Evolutionary conservation across 1,140 invertebrate species (phyloP).

Genomic region (Callitettix versicolor): DNA sequence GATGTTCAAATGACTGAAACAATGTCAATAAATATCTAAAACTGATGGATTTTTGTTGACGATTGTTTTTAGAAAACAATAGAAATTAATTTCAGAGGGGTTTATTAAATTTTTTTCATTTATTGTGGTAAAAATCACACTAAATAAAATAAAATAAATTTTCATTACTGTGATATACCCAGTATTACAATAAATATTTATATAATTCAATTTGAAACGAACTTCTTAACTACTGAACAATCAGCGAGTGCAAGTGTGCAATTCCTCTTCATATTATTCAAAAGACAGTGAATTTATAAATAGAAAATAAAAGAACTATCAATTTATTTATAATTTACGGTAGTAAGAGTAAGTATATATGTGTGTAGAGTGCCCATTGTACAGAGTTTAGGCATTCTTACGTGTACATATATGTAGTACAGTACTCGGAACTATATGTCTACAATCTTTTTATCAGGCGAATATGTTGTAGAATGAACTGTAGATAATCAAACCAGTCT

Average conservation of each 20-base stretch:
- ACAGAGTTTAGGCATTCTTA: slow-evolving; percentile 7
- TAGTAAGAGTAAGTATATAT: neutral
- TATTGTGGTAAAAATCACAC: too few relatives aligned
- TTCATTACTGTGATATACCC: too few relatives aligned
- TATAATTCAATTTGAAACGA: too few relatives aligned
- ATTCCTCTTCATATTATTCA: neutral
- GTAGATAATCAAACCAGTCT: neutral
- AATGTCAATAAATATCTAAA: too few relatives aligned
- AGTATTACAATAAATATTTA: too few relatives aligned
- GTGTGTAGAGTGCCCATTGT: neutral
- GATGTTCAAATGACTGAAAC: too few relatives aligned
- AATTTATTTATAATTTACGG: slow-evolving; percentile 12
- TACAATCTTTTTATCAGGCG: neutral
- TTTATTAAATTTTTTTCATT: too few relatives aligned
- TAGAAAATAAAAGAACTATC: neutral
- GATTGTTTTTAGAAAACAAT: too few relatives aligned
- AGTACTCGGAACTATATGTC: slow-evolving; percentile 2
- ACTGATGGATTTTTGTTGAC: too few relatives aligned
- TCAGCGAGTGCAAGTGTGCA: neutral
- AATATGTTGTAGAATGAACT: slow-evolving; percentile 6
- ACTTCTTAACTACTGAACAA: neutral
- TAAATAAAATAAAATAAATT: too few relatives aligned
- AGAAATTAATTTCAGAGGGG: too few relatives aligned
- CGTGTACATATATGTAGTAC: slow-evolving; percentile 8
- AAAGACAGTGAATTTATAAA: too few relatives aligned